Conservation (phyloP, 2,888 invertebrate species). For the Herminia tarsipennalis region DNA sequence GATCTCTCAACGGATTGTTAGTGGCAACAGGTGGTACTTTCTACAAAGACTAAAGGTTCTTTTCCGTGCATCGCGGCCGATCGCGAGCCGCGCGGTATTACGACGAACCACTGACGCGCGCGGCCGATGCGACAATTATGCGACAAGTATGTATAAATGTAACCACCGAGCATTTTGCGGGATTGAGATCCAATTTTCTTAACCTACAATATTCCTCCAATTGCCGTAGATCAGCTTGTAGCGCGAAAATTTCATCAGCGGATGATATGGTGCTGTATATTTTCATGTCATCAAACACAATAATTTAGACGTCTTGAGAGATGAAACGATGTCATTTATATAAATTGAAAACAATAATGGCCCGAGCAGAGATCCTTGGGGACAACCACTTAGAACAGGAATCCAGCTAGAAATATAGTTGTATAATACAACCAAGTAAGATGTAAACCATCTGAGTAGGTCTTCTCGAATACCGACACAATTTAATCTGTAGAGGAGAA, state of each 20-base stretch:
- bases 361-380: background rate
- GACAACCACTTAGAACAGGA: background rate
- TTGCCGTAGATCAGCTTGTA: background rate
- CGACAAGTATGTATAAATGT: too few species aligned
- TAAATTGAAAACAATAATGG: background rate
- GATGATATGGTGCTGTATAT: background rate
- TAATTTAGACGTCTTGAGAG: background rate
- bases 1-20: too few species aligned
- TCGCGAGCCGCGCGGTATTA: too few species aligned
- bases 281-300: constrained; percentile 1
- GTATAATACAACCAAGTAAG: background rate
- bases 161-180: background rate
- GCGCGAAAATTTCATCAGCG: background rate
- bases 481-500: background rate
- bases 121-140: too few species aligned
- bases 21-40: too few species aligned
- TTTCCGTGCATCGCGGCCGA: too few species aligned
- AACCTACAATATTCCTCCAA: background rate
- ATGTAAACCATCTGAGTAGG: background rate
- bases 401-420: background rate
- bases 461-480: background rate
- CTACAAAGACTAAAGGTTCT: too few species aligned
- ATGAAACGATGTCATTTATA: background rate
- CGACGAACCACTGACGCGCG: too few species aligned
- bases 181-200: background rate